A percentile compares a stretch with the other conserved stretches of the same genome.
These are phyloP conservation scores for Calliphora vicina DNA, from an alignment of 1,140 invertebrate species.

Conservation along the genomic window DNA sequence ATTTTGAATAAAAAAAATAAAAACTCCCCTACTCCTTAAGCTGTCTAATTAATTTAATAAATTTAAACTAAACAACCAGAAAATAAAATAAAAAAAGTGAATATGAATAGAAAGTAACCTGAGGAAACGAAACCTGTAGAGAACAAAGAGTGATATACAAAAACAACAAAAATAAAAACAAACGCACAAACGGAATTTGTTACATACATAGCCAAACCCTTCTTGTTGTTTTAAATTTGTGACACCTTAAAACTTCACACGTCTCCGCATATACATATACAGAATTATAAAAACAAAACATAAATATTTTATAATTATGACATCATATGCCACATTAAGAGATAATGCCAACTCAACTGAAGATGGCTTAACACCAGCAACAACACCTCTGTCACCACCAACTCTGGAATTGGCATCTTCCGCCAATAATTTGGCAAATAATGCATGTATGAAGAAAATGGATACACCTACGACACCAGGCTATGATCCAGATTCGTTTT, in stretches of 20 bases:
- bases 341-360: conserved; percentile 16
- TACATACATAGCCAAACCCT: neutral
- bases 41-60: neutral
- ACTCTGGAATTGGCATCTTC: neutral
- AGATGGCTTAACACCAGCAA: neutral
- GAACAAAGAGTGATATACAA: neutral
- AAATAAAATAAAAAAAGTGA: neutral
- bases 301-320: conserved; percentile 15
- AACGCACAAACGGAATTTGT: conserved; percentile 26
- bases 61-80: neutral
- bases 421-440: neutral
- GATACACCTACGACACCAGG: neutral
- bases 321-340: conserved; percentile 30
- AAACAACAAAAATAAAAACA: neutral
- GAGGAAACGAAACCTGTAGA: neutral
- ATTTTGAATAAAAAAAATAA: neutral
- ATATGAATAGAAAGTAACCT: neutral
- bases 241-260: conserved; percentile 2
- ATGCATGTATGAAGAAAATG: neutral
- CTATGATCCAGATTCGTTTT: conserved; percentile 40
- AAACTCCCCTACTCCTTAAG: neutral
- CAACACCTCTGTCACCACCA: neutral
- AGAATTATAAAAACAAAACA: neutral
- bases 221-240: neutral
- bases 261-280: neutral